These are phyloP conservation scores for Laothoe populi DNA, from an alignment of 2,888 invertebrate species.

Conservation along the genomic window DNA sequence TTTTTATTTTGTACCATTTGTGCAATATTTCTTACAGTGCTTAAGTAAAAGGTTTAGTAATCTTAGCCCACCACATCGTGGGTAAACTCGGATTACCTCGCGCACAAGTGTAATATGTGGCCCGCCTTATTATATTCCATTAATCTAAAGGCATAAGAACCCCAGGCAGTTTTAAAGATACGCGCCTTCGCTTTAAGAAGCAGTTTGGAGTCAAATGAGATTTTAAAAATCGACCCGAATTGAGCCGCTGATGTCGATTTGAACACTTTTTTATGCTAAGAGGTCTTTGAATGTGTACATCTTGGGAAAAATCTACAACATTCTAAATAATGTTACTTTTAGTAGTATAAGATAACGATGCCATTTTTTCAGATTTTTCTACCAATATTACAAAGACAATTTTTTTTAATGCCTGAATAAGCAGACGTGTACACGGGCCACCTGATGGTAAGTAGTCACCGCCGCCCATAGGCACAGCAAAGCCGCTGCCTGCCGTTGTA, in stretches of 20 bases:
- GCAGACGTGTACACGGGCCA: no score
- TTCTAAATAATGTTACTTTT: background rate
- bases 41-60: no score
- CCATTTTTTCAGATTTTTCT: background rate
- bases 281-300: background rate
- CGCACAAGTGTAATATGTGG: background rate
- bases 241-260: slow-evolving; percentile 38
- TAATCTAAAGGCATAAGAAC: slow-evolving; percentile 61
- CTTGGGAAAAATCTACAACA: background rate
- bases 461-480: no score
- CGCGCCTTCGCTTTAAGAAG: slow-evolving; percentile 59
- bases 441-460: no score
- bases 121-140: slow-evolving; percentile 58
- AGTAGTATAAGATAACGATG: background rate
- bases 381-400: no score
- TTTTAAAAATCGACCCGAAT: slow-evolving; percentile 50
- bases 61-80: no score
- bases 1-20: no score
- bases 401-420: no score
- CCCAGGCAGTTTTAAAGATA: slow-evolving; percentile 58
- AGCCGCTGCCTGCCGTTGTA: no score
- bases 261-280: slow-evolving; percentile 30
- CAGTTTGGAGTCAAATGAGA: slow-evolving; percentile 56
- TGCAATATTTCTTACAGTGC: no score
- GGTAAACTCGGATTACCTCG: no score